Evolutionary conservation across 2,113 vertebrate genomes (phyloP).

Genomic region (Rynchops niger): DNA sequence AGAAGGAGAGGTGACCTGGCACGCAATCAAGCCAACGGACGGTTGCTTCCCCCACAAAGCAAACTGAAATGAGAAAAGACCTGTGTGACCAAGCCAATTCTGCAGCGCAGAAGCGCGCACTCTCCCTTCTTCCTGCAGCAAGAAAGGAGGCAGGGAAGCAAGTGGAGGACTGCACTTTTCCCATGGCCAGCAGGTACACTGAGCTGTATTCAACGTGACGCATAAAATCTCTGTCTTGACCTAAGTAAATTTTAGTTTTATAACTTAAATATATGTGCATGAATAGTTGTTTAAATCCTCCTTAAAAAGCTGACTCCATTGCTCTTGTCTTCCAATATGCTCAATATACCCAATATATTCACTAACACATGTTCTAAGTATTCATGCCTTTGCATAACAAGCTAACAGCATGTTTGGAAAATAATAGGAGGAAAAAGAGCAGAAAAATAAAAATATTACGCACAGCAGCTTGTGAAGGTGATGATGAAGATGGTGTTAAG

Average conservation of each 20-base stretch:
- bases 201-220: neutral
- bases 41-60: fast-evolving
- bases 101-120: neutral
- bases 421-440: neutral
- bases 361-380: neutral
- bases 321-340: neutral
- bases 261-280: neutral
- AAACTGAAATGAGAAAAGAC: neutral
- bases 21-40: neutral
- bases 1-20: neutral
- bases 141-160: neutral
- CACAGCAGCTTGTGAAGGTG: constrained; percentile 83
- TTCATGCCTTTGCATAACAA: neutral
- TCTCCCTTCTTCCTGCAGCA: neutral
- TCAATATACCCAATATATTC: neutral
- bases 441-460: constrained; percentile 58
- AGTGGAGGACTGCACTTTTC: neutral
- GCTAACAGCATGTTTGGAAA: neutral
- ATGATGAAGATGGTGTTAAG: constrained; percentile 84
- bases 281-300: neutral
- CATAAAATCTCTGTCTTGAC: neutral
- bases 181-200: neutral
- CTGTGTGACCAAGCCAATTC: neutral
- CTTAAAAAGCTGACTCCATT: neutral
- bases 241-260: neutral